phyloP scores from a whole-genome alignment of 2,113 vertebrate genomes.

The Nesospiza acunhae region DNA sequence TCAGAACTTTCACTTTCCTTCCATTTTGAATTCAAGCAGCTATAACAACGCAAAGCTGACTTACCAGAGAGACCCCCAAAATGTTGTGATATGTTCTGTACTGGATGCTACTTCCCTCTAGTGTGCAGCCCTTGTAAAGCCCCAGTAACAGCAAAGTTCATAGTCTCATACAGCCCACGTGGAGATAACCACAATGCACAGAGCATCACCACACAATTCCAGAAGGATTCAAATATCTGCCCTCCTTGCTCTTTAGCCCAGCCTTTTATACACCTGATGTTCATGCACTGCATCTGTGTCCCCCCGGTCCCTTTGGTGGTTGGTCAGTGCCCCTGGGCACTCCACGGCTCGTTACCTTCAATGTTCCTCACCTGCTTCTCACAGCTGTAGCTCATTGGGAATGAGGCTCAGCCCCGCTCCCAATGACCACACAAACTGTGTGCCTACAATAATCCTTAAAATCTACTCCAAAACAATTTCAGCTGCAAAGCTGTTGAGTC shows the following conservation, averaged over 20 bases:
- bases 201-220: not conserved
- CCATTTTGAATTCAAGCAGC: not conserved
- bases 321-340: not conserved
- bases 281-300: rapidly evolving
- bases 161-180: not conserved
- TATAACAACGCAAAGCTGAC: not conserved
- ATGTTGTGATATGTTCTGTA: not conserved
- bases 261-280: not conserved
- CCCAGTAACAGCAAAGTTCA: not conserved
- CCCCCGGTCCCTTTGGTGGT: not conserved
- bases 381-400: not conserved
- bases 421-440: not conserved
- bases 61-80: not conserved
- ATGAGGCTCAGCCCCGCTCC: not conserved
- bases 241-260: not conserved
- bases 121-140: constrained; percentile 4
- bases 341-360: not conserved
- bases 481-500: not conserved
- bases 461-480: not conserved
- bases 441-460: not conserved
- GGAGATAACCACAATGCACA: too few species aligned
- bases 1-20: not conserved
- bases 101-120: constrained; percentile 5
- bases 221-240: not conserved
- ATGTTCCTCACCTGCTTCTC: not conserved